These are phyloP conservation scores for Aphaenogaster rudis DNA, from an alignment of 1,140 invertebrate species.

Conservation along the genomic window DNA sequence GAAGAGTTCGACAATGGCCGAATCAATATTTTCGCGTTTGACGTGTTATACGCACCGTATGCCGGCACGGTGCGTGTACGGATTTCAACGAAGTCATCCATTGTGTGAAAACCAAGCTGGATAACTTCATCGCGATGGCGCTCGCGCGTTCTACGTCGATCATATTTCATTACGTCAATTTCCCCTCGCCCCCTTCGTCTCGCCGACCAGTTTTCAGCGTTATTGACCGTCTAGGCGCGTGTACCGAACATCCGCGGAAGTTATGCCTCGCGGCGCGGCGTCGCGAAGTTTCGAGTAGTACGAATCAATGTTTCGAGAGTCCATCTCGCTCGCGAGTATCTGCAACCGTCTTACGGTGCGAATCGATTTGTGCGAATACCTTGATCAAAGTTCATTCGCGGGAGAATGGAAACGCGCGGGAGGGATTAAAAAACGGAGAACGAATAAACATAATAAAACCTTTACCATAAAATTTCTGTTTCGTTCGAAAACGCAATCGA, in stretches of 20 bases:
- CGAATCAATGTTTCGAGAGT: conserved; percentile 41
- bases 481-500: neutral
- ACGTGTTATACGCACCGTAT: conserved; percentile 34
- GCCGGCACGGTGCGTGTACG: conserved; percentile 17
- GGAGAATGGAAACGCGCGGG: neutral
- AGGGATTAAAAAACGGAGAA: neutral
- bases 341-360: neutral
- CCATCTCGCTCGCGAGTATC: neutral
- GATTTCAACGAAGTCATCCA: conserved; percentile 56
- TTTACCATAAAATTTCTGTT: neutral
- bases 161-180: conserved; percentile 61
- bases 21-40: conserved; percentile 59
- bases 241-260: conserved; percentile 34
- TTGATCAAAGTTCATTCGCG: neutral
- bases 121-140: conserved; percentile 61
- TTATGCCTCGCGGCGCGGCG: conserved; percentile 41
- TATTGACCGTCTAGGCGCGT: conserved; percentile 50
- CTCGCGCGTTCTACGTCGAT: conserved; percentile 59
- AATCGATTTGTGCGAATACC: neutral
- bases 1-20: conserved; percentile 47
- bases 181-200: conserved; percentile 3
- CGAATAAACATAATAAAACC: neutral
- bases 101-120: conserved; percentile 60
- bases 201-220: conserved; percentile 32
- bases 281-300: conserved; percentile 39